A percentile compares a stretch with the other conserved stretches of the same genome.
Evolutionary conservation across 2,113 vertebrate species (phyloP).

Genomic region (Actinemys pallida): DNA sequence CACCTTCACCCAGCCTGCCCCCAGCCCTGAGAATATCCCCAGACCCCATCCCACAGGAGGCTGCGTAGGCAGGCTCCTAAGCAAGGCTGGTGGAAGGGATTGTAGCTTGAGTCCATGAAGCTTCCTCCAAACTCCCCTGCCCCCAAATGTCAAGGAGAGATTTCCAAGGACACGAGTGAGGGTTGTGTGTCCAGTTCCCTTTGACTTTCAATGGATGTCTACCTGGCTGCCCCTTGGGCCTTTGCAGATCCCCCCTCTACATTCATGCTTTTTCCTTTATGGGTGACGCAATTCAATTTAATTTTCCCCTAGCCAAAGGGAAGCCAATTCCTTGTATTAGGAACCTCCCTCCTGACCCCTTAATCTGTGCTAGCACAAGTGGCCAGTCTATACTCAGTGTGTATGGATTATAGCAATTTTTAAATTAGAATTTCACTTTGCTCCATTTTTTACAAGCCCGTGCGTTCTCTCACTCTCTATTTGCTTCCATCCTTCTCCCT

Average conservation of each 20-base stretch:
- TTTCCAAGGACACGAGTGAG: background rate
- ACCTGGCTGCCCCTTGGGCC: background rate
- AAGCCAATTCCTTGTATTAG: background rate
- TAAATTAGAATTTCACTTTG: background rate
- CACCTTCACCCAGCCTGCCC: background rate
- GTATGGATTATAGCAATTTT: background rate
- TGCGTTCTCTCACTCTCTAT: too few relatives aligned
- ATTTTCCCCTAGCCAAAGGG: background rate
- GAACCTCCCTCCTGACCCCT: background rate
- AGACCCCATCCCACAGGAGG: background rate
- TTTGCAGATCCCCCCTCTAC: background rate
- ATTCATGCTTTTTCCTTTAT: background rate
- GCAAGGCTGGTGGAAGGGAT: background rate
- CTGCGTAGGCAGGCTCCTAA: background rate
- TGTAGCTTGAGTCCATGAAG: background rate
- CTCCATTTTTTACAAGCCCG: background rate
- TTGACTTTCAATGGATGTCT: background rate
- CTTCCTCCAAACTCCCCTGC: background rate
- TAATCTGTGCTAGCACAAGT: background rate
- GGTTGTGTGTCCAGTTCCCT: background rate
- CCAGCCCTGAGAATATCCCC: too few relatives aligned
- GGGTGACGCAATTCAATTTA: background rate
- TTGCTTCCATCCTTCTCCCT: background rate
- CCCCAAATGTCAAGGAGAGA: background rate
- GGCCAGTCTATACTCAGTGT: background rate